Evolutionary conservation across 1,140 invertebrate genomes (phyloP), one percentile per base, ranked within the genome.

Genomic region (Triops cancriformis): DNA sequence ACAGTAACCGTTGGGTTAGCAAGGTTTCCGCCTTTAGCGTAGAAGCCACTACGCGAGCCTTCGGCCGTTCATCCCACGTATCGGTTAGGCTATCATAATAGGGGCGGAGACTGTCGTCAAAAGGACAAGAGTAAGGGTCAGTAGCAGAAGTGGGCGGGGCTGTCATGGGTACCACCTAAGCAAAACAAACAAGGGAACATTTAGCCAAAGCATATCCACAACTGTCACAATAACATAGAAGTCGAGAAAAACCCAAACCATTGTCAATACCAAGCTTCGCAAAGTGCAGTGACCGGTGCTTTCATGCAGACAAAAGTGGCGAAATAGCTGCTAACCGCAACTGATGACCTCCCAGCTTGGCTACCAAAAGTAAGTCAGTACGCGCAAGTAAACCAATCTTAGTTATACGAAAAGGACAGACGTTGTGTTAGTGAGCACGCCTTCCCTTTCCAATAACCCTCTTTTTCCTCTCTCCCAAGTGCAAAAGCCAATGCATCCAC

Each of bases 21-120:
- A 64, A 23, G 14, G 51, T 23, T 64, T 64, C 51, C 51, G 51
- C 18, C 51, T 64, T 64, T 64, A 64, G 51, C 14, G 51, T 64
- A 10, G 51, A n/a, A 64, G 51, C 51, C 51, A 64, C 51, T n/a
- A 64, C 23, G 23, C 51, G 51, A 64, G 51, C 51, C 51, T 64
- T 64, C 51, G 51, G 51, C 18, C 51, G 51, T 64, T 64, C 51
- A 18, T 64, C 51, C 51, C 51, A 64, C 18, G 51, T 64, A 64
- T 64, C 51, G 51, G 51, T 64, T 64, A 64, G 51, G 51, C 51
- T 64, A 64, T 64, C 51, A 64, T 64, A 64, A 64, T 64, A 64
- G 23, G 51, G 51, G 51, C 51, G 51, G 51, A 64, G 51, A 64
- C 51, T 64, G 51, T 64, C 51, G 10, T 64, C 51, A 18, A 64